Evolutionary conservation across 1,140 invertebrate genomes (phyloP).

Genomic region (Caenorhabditis inopinata): DNA sequence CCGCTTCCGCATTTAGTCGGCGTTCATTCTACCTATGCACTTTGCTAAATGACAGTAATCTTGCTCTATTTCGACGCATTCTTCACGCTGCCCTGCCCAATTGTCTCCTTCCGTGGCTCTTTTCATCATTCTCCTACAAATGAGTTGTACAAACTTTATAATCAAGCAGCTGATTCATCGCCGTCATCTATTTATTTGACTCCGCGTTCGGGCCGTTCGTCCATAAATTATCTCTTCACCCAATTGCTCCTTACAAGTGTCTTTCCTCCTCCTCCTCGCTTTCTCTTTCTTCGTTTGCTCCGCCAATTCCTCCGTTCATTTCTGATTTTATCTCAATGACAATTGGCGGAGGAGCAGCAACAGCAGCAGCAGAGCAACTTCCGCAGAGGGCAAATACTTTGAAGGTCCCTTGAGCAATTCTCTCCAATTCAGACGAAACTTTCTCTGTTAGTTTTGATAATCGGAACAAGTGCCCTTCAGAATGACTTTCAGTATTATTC

Average conservation of each 20-base stretch:
- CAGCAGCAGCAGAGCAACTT: neutral
- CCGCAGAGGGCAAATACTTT: conserved; percentile 29
- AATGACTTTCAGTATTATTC: neutral
- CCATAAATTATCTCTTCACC: conserved; percentile 30
- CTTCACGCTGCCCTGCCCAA: too few relatives aligned
- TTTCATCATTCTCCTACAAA: neutral
- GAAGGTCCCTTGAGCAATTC: conserved; percentile 20
- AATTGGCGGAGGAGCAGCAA: neutral
- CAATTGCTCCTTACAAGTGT: conserved; percentile 31
- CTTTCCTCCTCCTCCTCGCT: neutral
- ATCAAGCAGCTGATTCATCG: conserved; percentile 25
- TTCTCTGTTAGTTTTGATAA: conserved; percentile 19
- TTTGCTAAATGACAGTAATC: too few relatives aligned
- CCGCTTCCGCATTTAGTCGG: too few relatives aligned
- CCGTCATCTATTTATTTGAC: neutral
- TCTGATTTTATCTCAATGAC: conserved; percentile 34
- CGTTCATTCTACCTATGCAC: too few relatives aligned
- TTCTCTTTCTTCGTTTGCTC: neutral
- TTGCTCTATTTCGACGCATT: too few relatives aligned
- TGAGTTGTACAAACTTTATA: neutral
- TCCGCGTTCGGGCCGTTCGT: neutral
- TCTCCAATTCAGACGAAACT: neutral
- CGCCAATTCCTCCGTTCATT: neutral
- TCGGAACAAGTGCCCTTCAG: conserved; percentile 11
- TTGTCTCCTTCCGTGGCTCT: neutral